Evolutionary conservation across 37 sponge, comb jelly and placozoan genomes (phyloP).

Genomic region (Oscarella lobularis): DNA sequence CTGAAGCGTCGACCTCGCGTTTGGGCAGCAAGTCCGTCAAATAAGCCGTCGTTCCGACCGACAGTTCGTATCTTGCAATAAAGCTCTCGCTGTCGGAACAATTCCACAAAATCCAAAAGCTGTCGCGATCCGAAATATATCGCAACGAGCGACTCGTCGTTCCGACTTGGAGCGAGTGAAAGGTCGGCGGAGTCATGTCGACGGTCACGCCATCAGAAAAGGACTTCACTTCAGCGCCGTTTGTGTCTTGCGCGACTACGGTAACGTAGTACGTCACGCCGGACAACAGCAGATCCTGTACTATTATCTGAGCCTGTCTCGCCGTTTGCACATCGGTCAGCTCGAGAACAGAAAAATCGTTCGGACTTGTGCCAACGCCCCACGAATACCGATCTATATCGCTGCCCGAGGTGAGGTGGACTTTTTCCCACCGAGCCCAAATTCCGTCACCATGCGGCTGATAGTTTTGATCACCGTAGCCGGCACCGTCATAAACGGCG

Average conservation of each 20-base stretch:
- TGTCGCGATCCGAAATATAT: background rate
- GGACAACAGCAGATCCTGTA: background rate
- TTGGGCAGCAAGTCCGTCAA: background rate
- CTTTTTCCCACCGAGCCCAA: background rate
- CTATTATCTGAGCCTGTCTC: background rate
- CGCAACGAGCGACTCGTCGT: too few relatives aligned
- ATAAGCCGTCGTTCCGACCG: background rate
- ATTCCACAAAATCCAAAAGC: background rate
- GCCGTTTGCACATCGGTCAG: background rate
- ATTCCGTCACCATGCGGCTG: background rate
- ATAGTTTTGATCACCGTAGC: background rate
- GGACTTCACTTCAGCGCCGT: background rate
- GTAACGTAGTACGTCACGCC: conserved; percentile 4
- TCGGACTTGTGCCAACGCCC: background rate
- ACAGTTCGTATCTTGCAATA: background rate
- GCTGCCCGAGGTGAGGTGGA: background rate
- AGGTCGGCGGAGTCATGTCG: conserved; percentile 2
- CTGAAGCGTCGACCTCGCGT: too few relatives aligned
- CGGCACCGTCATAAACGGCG: background rate
- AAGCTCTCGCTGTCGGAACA: background rate
- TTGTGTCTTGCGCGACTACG: background rate
- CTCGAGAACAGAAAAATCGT: background rate
- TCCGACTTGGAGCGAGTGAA: background rate
- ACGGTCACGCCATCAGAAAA: background rate
- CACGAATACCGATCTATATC: background rate